Conservation (phyloP, 2,113 vertebrate species). For the Zingel zingel region DNA sequence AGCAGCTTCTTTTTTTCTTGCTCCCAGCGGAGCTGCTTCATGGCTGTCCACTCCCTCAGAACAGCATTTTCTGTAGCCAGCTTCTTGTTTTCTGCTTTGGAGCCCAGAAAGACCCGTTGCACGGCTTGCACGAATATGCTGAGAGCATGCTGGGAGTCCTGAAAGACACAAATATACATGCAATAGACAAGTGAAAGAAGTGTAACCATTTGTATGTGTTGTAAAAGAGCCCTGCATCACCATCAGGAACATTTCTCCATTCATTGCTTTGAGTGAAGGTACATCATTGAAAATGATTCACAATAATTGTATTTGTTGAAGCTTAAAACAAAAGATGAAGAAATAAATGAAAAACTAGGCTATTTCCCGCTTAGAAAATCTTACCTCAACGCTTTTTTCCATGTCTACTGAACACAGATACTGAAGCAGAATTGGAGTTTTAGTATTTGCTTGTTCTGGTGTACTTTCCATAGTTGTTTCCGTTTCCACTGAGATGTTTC, state of each 20-base stretch:
- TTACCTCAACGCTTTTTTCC: not conserved
- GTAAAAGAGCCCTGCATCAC: not conserved
- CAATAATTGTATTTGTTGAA: not conserved
- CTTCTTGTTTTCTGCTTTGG: not conserved
- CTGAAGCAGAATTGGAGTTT: not conserved
- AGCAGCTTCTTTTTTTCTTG: not conserved
- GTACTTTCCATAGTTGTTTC: not conserved
- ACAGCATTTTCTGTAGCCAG: not conserved
- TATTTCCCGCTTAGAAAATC: not conserved
- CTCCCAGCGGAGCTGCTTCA: not conserved
- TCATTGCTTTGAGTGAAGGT: not conserved
- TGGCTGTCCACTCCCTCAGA: not conserved
- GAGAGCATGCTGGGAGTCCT: not conserved
- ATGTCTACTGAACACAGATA: not conserved
- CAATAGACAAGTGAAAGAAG: not conserved
- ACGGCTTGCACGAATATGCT: no score
- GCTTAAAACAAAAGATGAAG: not conserved
- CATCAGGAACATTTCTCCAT: not conserved
- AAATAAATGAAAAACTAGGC: not conserved
- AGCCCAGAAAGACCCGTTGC: not conserved
- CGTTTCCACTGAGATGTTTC: not conserved
- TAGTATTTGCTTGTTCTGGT: not conserved
- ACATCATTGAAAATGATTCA: not conserved
- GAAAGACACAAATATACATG: not conserved
- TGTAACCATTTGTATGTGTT: not conserved